Evolutionary conservation across 2,113 vertebrate genomes (phyloP).

Genomic region (Oreochromis aureus): DNA sequence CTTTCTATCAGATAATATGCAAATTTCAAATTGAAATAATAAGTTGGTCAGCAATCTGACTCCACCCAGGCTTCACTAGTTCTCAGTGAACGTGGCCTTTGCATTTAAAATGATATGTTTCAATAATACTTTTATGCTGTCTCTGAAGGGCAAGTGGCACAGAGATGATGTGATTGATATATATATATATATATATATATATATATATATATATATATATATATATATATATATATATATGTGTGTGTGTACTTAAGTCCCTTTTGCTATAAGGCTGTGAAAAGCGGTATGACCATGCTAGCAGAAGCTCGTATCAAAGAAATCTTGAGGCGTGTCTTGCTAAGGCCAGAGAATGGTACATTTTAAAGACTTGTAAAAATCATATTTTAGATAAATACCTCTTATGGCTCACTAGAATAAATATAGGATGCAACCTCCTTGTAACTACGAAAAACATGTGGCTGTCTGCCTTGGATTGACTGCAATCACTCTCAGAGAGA

Average conservation of each 20-base stretch:
- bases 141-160: not conserved
- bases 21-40: not conserved
- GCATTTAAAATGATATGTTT: not conserved
- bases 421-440: accelerated
- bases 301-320: not conserved
- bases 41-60: not conserved
- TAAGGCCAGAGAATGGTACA: not conserved
- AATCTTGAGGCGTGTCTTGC: not conserved
- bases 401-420: not conserved
- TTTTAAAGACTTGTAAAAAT: not conserved
- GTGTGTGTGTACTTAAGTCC: accelerated
- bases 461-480: accelerated
- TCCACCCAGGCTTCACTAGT: not conserved
- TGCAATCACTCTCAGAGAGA: not conserved
- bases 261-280: not conserved
- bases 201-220: accelerated
- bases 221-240: accelerated
- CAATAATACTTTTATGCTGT: not conserved
- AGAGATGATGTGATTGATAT: not conserved
- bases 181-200: not conserved
- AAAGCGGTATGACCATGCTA: accelerated
- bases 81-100: not conserved
- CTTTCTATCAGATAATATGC: not conserved
- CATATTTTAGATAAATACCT: not conserved
- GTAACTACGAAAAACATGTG: not conserved